These are phyloP conservation scores for Drosophila subsilvestris DNA, from an alignment of 2,888 invertebrate species.

Conservation along the genomic window DNA sequence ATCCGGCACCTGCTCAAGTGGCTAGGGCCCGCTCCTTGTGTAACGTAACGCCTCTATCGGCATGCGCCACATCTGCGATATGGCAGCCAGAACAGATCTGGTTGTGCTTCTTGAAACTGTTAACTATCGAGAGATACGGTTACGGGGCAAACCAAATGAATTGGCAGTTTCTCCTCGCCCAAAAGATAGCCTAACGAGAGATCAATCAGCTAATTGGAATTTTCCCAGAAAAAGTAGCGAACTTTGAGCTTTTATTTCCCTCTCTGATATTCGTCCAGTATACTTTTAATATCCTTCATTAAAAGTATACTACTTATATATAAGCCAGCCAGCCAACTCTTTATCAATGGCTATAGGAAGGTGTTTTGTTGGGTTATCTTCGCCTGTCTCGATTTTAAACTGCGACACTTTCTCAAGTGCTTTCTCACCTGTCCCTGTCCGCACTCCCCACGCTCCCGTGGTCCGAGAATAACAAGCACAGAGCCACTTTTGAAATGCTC, in stretches of 20 bases:
- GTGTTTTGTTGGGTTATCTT: not conserved
- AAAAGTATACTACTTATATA: slow-evolving; percentile 2
- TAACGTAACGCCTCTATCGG: slow-evolving; percentile 23
- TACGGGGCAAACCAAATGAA: slow-evolving; percentile 24
- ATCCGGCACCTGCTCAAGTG: slow-evolving; percentile 35
- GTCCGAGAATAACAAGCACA: not conserved
- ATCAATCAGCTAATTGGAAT: slow-evolving; percentile 15
- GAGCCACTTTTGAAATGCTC: slow-evolving; percentile 22
- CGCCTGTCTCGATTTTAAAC: not conserved
- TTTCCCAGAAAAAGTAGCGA: slow-evolving; percentile 13
- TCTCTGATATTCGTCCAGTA: not conserved
- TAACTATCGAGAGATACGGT: slow-evolving; percentile 13
- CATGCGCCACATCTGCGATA: slow-evolving; percentile 24
- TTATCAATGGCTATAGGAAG: slow-evolving; percentile 10
- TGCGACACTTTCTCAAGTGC: slow-evolving; percentile 6
- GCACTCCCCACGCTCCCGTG: not conserved
- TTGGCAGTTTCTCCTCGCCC: not conserved
- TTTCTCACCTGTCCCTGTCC: no score
- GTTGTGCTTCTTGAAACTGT: slow-evolving; percentile 12
- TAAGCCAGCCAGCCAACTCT: not conserved
- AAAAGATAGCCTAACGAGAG: slow-evolving; percentile 22
- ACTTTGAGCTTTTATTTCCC: not conserved
- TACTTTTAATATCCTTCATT: not conserved
- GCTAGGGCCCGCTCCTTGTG: slow-evolving; percentile 22
- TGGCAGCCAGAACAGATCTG: slow-evolving; percentile 23